phyloP scores from a whole-genome alignment of 2,888 invertebrate species.

The Apantesis nais region DNA sequence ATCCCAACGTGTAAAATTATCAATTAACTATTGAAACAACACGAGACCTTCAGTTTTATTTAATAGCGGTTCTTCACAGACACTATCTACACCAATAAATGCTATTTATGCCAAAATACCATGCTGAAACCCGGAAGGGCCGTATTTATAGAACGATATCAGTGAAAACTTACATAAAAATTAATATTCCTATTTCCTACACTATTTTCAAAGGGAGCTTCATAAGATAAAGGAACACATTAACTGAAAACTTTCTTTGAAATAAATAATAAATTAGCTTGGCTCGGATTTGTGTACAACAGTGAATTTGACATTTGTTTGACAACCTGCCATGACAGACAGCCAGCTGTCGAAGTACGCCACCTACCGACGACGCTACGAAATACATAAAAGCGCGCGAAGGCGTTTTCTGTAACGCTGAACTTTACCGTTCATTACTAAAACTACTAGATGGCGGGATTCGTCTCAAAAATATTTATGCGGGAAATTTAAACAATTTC shows the following conservation, averaged over 20 bases:
- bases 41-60: constrained; percentile 50
- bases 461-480: constrained; percentile 20
- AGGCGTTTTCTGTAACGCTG: constrained; percentile 57
- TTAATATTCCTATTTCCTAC: constrained; percentile 62
- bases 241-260: constrained; percentile 71
- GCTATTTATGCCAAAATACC: constrained; percentile 65
- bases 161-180: constrained; percentile 68
- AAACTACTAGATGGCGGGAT: constrained; percentile 65
- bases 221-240: constrained; percentile 57
- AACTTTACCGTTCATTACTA: not conserved
- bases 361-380: constrained; percentile 61
- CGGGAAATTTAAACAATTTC: constrained; percentile 28
- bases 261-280: constrained; percentile 84
- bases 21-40: constrained; percentile 51
- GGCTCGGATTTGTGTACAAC: constrained; percentile 79
- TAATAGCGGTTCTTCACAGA: constrained; percentile 53
- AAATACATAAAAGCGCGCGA: constrained; percentile 34
- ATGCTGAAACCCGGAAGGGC: constrained; percentile 69
- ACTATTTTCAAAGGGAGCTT: constrained; percentile 55
- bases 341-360: constrained; percentile 58
- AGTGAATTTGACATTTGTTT: constrained; percentile 63
- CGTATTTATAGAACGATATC: constrained; percentile 69
- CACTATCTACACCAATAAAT: constrained; percentile 60
- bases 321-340: constrained; percentile 49
- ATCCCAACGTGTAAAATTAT: constrained; percentile 52